Conservation (phyloP, 2,888 invertebrate genomes). For the Sinohyriopsis cumingii region DNA sequence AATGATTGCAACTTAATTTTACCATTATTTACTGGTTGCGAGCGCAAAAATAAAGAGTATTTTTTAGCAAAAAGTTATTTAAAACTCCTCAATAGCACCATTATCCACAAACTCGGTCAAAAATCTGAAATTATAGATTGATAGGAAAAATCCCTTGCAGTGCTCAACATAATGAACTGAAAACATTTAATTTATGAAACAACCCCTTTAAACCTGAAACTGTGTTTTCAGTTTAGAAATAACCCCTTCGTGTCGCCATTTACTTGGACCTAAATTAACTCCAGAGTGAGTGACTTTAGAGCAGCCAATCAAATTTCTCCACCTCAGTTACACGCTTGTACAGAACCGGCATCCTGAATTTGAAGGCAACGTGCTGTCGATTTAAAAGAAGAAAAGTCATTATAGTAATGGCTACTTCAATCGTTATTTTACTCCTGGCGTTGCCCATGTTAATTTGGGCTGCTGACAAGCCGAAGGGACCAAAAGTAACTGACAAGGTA, state of each 20-base stretch:
- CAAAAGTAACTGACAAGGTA: slow-evolving; percentile 53
- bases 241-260: background rate
- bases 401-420: slow-evolving; percentile 20
- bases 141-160: too few species aligned
- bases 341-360: background rate
- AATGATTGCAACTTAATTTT: too few species aligned
- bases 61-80: too few species aligned
- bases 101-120: too few species aligned
- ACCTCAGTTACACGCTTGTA: slow-evolving; percentile 10
- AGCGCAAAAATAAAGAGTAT: too few species aligned
- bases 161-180: too few species aligned
- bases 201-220: too few species aligned
- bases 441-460: slow-evolving; percentile 15
- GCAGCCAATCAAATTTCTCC: slow-evolving; percentile 21
- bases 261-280: background rate
- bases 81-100: too few species aligned
- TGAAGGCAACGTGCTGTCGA: background rate
- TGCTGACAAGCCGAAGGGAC: slow-evolving; percentile 37
- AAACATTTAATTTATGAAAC: too few species aligned
- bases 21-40: too few species aligned
- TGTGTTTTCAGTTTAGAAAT: too few species aligned
- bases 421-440: slow-evolving; percentile 25
- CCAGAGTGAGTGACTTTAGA: background rate
- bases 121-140: too few species aligned
- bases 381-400: slow-evolving; percentile 9